Evolutionary conservation across 1,140 invertebrate genomes (phyloP), one percentile per base, ranked within the genome.

Genomic region (Camponotus floridanus): DNA sequence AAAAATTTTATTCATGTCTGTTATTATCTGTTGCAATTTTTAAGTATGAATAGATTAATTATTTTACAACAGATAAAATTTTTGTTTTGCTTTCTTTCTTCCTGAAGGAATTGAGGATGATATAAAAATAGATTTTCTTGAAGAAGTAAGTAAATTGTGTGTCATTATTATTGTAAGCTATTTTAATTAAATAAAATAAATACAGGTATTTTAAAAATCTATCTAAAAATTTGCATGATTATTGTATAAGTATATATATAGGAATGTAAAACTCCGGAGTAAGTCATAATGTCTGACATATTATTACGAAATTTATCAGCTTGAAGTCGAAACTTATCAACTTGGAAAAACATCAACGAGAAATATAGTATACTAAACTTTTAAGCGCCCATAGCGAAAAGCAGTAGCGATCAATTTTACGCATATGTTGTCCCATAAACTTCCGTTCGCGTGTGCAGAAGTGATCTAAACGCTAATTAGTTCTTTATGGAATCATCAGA

Each of bases 401-500:
- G 61, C 42, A 26, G 26, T 18, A 45, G 73, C 45, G 18, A 81
- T 61, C 51, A 45, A 81, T 70, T 33, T 80, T 7, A 57, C 62
- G 15, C 65, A 33, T 33, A 8, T 26, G 57, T 62, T 8, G 36
- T 18, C 48, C 48, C 55, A 21, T 36, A 8, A 70, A 18, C 61
- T 78, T 13, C 26, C 48, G 21, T n/a, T 26, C 18, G 2, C 13
- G 11, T 70, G 26, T 36, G 39, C n/a, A 18, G 18, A 36, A 15
- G 3, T 51, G 31, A 74, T 36, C 39, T 61, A n/a, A 74, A 45
- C 68, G 55, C 26, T 83, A 83, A 83, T 83, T 83, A 83, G 21
- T 61, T 74, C 57, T 83, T 83, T 71, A 81, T 81, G n/a, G 13
- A n/a, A 74, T 74, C 55, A 74, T 74, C 39, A 61, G 39, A 61